Percentiles rank a stretch among this genome's conserved stretches.
These are phyloP conservation scores for Operophtera brumata DNA, from an alignment of 2,888 invertebrate genomes.

Conservation along the genomic window DNA sequence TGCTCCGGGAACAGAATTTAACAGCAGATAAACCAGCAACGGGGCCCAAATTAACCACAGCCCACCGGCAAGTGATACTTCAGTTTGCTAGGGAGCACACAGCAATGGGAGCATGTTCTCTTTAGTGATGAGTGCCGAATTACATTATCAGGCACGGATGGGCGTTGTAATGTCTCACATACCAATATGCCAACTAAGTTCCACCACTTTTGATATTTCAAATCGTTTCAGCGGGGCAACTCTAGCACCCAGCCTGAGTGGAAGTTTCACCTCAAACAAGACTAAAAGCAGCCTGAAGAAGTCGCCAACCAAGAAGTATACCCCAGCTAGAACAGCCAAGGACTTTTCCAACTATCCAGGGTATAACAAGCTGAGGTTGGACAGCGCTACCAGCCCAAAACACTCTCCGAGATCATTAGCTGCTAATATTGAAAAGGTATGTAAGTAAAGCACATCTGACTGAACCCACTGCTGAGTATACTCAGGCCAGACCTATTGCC, in stretches of 20 bases:
- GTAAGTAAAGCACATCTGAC: neutral
- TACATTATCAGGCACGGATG: neutral
- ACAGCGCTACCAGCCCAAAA: conserved; percentile 75
- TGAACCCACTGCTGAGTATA: too few relatives aligned
- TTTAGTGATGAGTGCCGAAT: neutral
- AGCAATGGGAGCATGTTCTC: neutral
- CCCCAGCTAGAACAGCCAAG: conserved; percentile 56
- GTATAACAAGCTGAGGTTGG: conserved; percentile 73
- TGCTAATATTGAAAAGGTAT: conserved; percentile 64
- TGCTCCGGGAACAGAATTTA: neutral
- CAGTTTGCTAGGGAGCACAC: neutral
- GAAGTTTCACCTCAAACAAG: conserved; percentile 65
- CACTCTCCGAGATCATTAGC: conserved; percentile 62
- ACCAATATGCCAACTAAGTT: too few relatives aligned
- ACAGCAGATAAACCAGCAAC: neutral
- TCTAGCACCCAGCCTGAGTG: conserved; percentile 66
- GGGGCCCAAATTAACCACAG: neutral
- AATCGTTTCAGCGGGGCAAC: conserved; percentile 54
- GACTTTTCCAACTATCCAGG: conserved; percentile 64
- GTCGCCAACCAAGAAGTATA: conserved; percentile 67
- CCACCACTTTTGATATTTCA: too few relatives aligned
- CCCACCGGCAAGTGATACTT: neutral
- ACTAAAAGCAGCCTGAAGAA: conserved; percentile 73
- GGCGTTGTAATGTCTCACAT: neutral
- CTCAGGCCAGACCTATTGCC: too few relatives aligned